Base-by-base conservation (phyloP, 1,140 invertebrate species). In the Cotesia chilonis region DNA sequence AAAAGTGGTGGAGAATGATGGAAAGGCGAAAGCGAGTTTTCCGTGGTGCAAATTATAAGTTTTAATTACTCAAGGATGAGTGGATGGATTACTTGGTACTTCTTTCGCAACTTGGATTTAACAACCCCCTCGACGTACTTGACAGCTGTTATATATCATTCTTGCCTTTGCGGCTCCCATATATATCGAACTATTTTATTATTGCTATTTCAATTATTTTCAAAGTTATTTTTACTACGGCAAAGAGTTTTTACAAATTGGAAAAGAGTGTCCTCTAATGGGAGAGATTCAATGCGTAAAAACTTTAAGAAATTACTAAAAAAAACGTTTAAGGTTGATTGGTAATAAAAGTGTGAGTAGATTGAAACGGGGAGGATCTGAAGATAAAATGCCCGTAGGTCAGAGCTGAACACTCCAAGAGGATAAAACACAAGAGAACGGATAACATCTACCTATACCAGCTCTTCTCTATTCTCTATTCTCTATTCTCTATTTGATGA, bases 31-130 rank as follows among this genome's bases (percentile, higher is more conserved):
- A 72, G 66, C 60, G 57, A 65, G 75, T 57, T 61, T 68, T 71
- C 38, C 60, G 52, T 63, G 74, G 74, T 75, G 72, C 75, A 77
- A 82, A 80, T 82, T 82, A 82, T 81, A 82, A 82, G 79, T 82
- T 82, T 82, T 82, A 82, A 82, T 82, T 82, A 82, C 79, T 80
- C 77, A 71, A 77, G 79, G 80, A 82, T 77, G 79, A 82, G 80
- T 77, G 75, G 78, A 82, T 82, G 79, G 79, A 81, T 81, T 81
- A 79, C 78, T 77, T 76, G 61, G 72, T 73, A 78, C 70, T 74
- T 79, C 72, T 79, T 79, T 70, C 71, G 37, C 63, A 67, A 72
- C 74, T 79, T 68, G 54, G 52, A 76, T 79, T 74, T 78, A 70
- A 74, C 78, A 77, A 76, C 75, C 64, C 61, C 55, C 52, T 54